Evolutionary conservation across 2,888 invertebrate species (phyloP).

Genomic region (Gerosis bhagava): DNA sequence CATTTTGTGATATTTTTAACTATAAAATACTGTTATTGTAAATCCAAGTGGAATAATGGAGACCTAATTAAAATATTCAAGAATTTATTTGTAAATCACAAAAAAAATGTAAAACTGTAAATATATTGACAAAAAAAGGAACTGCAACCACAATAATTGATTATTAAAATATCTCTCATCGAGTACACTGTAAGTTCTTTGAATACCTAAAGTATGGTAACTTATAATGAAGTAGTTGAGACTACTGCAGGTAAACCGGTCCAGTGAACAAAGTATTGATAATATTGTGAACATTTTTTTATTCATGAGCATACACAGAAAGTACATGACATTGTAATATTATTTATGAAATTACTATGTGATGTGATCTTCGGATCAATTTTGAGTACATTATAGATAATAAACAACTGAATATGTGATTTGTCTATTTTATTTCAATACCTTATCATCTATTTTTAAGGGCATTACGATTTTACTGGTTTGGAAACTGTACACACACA

Average conservation of each 20-base stretch:
- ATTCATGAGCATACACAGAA: constrained; percentile 80
- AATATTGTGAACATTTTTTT: constrained; percentile 82
- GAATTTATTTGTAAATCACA: constrained; percentile 83
- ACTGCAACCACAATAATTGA: constrained; percentile 81
- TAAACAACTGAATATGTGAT: constrained; percentile 88
- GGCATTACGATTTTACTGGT: no score
- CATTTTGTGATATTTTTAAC: constrained; percentile 84
- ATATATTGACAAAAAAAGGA: constrained; percentile 80
- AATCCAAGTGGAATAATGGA: constrained; percentile 81
- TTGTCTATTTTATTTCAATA: constrained; percentile 61
- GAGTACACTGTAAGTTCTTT: constrained; percentile 79
- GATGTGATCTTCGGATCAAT: constrained; percentile 88
- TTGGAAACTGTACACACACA: no score
- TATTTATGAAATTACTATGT: constrained; percentile 86
- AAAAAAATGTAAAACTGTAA: constrained; percentile 83
- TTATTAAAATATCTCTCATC: constrained; percentile 75
- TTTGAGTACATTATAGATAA: constrained; percentile 90
- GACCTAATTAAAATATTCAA: constrained; percentile 82
- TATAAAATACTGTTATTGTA: constrained; percentile 83
- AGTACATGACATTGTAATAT: constrained; percentile 84
- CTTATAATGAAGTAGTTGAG: constrained; percentile 73
- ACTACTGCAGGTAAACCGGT: constrained; percentile 78
- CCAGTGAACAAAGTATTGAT: constrained; percentile 82
- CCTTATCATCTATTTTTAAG: no score
- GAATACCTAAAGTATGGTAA: constrained; percentile 74